Conservation (phyloP, 2,888 invertebrate species). For the Leuctra nigra region DNA sequence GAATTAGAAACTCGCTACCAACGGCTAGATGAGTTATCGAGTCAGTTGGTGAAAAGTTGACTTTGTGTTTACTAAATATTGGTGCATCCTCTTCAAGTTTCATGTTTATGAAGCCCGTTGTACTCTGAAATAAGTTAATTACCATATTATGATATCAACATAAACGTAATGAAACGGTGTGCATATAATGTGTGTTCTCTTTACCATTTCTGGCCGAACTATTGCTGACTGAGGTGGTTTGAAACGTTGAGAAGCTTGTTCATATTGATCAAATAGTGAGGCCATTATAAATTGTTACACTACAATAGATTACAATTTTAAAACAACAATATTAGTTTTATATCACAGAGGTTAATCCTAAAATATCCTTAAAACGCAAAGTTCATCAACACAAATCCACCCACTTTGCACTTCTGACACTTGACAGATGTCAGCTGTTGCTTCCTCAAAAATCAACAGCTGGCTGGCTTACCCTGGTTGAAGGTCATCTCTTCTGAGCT, state of each 20-base stretch:
- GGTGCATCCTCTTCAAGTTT: slow-evolving; percentile 66
- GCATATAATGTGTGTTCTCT: slow-evolving; percentile 19
- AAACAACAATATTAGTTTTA: too few species aligned
- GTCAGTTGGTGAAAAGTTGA: slow-evolving; percentile 71
- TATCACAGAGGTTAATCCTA: too few species aligned
- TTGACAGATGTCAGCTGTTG: too few species aligned
- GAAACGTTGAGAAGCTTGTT: slow-evolving; percentile 58
- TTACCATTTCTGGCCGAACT: slow-evolving; percentile 45
- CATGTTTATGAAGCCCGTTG: slow-evolving; percentile 51
- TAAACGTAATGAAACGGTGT: background rate
- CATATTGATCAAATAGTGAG: slow-evolving; percentile 78
- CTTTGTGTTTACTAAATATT: slow-evolving; percentile 80
- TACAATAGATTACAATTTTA: too few species aligned
- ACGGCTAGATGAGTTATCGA: slow-evolving; percentile 74
- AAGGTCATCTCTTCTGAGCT: too few species aligned
- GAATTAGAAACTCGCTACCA: slow-evolving; percentile 72
- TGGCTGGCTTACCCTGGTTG: too few species aligned
- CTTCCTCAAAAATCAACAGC: too few species aligned
- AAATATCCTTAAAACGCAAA: background rate
- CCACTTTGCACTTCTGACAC: too few species aligned
- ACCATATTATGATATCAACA: background rate
- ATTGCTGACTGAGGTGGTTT: slow-evolving; percentile 36
- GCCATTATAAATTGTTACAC: slow-evolving; percentile 64
- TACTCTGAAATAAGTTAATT: slow-evolving; percentile 36
- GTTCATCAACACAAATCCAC: background rate